phyloP scores from a whole-genome alignment of 2,888 invertebrate genomes.

The Drosophila subsilvestris region DNA sequence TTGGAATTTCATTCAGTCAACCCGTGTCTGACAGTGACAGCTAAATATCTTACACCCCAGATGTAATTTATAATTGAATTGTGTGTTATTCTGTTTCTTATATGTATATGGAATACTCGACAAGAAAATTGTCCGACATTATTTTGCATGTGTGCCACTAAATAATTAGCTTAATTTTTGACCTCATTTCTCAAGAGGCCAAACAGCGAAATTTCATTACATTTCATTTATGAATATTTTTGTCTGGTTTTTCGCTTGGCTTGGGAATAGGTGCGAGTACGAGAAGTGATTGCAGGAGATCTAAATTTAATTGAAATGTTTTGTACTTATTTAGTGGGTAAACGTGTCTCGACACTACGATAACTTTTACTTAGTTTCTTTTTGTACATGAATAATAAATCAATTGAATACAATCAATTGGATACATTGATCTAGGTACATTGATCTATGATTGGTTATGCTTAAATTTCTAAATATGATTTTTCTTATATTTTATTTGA shows the following conservation, averaged over 20 bases:
- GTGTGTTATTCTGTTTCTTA: neutral
- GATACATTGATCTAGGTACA: no score
- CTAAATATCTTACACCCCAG: neutral
- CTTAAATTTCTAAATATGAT: no score
- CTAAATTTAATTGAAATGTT: neutral
- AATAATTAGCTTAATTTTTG: conserved; percentile 64
- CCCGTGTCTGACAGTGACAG: conserved; percentile 14
- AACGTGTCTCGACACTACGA: no score
- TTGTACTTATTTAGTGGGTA: neutral
- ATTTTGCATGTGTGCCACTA: conserved; percentile 14
- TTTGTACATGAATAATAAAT: no score
- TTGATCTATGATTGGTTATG: no score
- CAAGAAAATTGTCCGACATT: conserved; percentile 17
- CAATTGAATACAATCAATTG: no score
- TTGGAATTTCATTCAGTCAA: conserved; percentile 29
- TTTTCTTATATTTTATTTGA: no score
- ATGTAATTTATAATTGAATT: conserved; percentile 41
- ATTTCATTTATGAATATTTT: conserved; percentile 23
- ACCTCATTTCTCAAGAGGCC: conserved; percentile 60
- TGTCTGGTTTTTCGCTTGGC: neutral
- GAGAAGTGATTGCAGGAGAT: neutral
- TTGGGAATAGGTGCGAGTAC: neutral
- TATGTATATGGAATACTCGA: conserved; percentile 15
- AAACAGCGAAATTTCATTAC: conserved; percentile 15
- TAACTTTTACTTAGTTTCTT: no score